Percentiles rank a stretch among this genome's conserved stretches.
Conservation (phyloP, 2,888 invertebrate genomes). For the Harpagoxenus sublaevis region DNA sequence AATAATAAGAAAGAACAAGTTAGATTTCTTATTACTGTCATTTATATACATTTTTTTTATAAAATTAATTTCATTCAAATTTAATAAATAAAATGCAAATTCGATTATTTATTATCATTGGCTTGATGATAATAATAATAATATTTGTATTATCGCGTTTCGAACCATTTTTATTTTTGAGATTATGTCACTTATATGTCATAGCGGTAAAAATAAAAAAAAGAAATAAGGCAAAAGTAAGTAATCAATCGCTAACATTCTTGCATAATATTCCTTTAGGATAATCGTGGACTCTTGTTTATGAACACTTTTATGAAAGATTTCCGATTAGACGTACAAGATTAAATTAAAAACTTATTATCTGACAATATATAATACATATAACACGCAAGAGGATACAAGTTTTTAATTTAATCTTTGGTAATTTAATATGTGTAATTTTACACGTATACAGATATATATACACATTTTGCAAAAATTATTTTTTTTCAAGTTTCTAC, state of each 20-base stretch:
- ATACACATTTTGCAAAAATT: slow-evolving; percentile 6
- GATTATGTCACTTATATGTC: slow-evolving; percentile 16
- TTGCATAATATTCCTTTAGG: slow-evolving; percentile 32
- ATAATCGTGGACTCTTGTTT: neutral
- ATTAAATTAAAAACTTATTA: slow-evolving; percentile 13
- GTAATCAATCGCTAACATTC: slow-evolving; percentile 22
- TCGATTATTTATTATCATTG: neutral
- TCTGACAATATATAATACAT: slow-evolving; percentile 12
- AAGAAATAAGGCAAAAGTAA: slow-evolving; percentile 9
- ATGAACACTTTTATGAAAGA: slow-evolving; percentile 34
- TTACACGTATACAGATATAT: neutral
- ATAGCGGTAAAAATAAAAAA: neutral
- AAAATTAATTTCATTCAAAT: slow-evolving; percentile 18
- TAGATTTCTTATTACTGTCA: neutral
- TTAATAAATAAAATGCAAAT: slow-evolving; percentile 8
- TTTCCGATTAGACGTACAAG: slow-evolving; percentile 2
- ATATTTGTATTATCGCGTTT: neutral
- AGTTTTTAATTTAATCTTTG: slow-evolving; percentile 30
- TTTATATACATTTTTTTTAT: neutral
- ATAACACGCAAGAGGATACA: neutral
- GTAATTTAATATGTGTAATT: neutral
- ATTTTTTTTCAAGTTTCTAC: neutral
- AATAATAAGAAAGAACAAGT: slow-evolving; percentile 13
- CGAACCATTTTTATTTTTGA: neutral
- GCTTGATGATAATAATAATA: neutral